A percentile compares a stretch with the other conserved stretches of the same genome.
Conservation (phyloP, 1,140 invertebrate genomes). For the Bombus turneri region DNA sequence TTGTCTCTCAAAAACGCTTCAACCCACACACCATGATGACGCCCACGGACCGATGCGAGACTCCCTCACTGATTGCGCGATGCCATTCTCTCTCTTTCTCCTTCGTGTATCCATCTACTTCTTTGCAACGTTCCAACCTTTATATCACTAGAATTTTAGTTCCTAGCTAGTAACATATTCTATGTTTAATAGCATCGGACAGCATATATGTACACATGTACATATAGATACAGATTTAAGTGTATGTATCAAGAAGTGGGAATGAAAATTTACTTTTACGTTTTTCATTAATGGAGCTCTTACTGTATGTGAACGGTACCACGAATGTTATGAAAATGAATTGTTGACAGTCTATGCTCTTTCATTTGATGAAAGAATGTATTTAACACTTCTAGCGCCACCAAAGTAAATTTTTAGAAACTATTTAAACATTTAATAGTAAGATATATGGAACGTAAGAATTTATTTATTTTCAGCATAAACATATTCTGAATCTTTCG, state of each 20-base stretch:
- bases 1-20: constrained; percentile 53
- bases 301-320: background rate
- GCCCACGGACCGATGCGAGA: constrained; percentile 58
- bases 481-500: background rate
- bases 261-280: background rate
- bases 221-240: too few relatives aligned
- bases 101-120: background rate
- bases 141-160: constrained; percentile 4
- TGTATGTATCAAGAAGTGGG: background rate
- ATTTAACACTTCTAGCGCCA: background rate
- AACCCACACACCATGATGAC: constrained; percentile 69
- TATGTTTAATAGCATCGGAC: too few relatives aligned
- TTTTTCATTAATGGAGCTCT: background rate
- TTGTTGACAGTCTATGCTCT: background rate
- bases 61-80: constrained; percentile 38
- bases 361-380: background rate
- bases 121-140: constrained; percentile 13
- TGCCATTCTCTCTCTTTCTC: constrained; percentile 22
- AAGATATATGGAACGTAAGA: background rate
- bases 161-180: constrained; percentile 21
- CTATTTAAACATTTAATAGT: background rate
- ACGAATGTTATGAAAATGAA: background rate
- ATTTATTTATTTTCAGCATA: background rate
- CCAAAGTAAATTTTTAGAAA: background rate
- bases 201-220: background rate